Evolutionary conservation across 2,113 vertebrate species (phyloP).

Genomic region (Ahaetulla prasina): DNA sequence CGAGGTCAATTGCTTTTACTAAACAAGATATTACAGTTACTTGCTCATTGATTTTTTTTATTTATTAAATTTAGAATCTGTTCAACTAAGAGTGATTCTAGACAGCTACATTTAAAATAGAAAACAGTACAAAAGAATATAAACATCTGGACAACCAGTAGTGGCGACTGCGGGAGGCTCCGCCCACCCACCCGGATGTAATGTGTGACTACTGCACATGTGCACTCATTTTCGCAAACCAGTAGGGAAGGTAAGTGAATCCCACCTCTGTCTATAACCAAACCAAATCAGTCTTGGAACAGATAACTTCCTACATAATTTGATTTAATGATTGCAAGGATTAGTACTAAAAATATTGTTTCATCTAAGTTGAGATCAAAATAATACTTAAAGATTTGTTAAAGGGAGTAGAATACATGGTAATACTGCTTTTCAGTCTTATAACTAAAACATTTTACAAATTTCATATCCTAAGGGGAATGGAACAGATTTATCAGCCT

Average conservation of each 20-base stretch:
- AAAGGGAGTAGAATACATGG: not conserved
- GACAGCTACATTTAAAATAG: not conserved
- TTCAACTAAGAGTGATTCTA: not conserved
- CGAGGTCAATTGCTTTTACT: not conserved
- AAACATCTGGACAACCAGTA: not conserved
- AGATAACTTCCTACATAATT: not conserved
- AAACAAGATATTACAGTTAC: not conserved
- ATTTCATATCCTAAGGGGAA: not conserved
- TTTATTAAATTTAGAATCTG: not conserved
- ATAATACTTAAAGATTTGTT: not conserved
- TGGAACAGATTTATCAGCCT: not conserved
- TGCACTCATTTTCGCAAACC: too few relatives aligned
- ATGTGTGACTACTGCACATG: too few relatives aligned
- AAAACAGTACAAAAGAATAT: not conserved
- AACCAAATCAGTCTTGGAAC: not conserved
- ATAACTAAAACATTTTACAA: not conserved
- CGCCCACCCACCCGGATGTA: too few relatives aligned
- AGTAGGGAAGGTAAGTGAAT: too few relatives aligned
- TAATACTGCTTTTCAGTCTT: not conserved
- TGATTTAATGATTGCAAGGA: not conserved
- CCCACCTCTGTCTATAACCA: not conserved
- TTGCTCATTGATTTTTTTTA: not conserved
- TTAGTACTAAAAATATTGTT: not conserved
- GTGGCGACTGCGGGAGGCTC: too few relatives aligned
- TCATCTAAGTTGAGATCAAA: not conserved